Evolutionary conservation across 2,888 invertebrate species (phyloP).

Genomic region (Acanthosepion esculentum): DNA sequence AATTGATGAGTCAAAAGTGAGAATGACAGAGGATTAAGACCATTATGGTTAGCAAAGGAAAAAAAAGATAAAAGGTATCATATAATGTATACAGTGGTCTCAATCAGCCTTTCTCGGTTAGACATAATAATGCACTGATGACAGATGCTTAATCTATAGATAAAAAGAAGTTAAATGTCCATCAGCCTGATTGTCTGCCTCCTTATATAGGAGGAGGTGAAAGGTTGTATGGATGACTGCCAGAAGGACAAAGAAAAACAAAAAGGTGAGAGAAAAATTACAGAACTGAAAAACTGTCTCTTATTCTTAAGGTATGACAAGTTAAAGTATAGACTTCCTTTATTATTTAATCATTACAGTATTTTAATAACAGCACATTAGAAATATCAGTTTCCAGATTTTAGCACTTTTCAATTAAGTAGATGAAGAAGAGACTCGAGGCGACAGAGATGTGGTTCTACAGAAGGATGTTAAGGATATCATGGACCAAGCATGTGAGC

Average conservation of each 20-base stretch:
- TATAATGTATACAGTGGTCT: not conserved
- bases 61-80: not conserved
- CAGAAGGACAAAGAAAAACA: not conserved
- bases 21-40: not conserved
- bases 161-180: conserved; percentile 24
- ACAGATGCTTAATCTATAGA: not conserved
- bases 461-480: no score
- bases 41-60: not conserved
- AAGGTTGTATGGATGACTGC: not conserved
- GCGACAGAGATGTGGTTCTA: no score
- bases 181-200: not conserved
- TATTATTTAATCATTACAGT: not conserved
- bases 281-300: not conserved
- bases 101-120: not conserved
- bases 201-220: not conserved
- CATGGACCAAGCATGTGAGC: no score
- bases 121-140: not conserved
- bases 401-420: not conserved
- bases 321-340: not conserved
- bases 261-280: not conserved
- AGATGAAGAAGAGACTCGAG: not conserved
- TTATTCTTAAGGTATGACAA: no score
- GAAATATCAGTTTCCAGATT: not conserved
- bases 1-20: conserved; percentile 1
- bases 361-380: not conserved